A percentile compares a stretch with the other conserved stretches of the same genome.
phyloP scores from a whole-genome alignment of 1,140 invertebrate genomes.

The Micrasema longulum region DNA sequence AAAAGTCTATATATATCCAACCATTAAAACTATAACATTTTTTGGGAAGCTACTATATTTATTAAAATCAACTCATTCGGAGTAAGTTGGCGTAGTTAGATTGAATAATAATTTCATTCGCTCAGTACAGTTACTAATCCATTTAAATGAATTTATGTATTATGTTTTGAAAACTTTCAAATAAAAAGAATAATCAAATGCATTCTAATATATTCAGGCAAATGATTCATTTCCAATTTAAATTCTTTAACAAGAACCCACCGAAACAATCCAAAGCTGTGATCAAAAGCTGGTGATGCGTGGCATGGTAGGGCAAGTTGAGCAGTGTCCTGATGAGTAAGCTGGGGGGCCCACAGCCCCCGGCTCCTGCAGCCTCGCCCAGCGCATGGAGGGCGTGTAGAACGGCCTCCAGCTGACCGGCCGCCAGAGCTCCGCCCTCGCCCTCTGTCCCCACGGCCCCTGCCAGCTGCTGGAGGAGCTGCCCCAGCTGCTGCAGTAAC shows the following conservation, averaged over 20 bases:
- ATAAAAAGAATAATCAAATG: no score
- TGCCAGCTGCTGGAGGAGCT: constrained; percentile 61
- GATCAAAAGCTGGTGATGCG: constrained; percentile 72
- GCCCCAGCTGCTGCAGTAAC: constrained; percentile 70
- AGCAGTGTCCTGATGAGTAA: constrained; percentile 77
- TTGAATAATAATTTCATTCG: no score
- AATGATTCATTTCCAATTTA: no score
- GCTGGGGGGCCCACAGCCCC: constrained; percentile 74
- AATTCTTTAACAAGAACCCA: constrained; percentile 58
- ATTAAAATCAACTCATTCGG: no score
- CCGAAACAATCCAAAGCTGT: constrained; percentile 81
- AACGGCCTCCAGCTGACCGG: constrained; percentile 81
- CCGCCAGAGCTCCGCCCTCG: constrained; percentile 58
- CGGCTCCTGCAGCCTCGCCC: constrained; percentile 77
- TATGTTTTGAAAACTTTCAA: no score
- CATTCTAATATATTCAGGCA: no score
- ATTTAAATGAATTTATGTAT: no score
- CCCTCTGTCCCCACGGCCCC: constrained; percentile 54
- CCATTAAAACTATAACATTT: no score
- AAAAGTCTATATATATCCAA: no score
- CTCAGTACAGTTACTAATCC: no score
- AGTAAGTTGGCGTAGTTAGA: no score
- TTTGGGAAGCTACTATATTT: no score
- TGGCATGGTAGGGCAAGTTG: constrained; percentile 73
- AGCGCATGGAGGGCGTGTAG: constrained; percentile 86